These are phyloP conservation scores for Leptestheria dahalacensis DNA, from an alignment of 1,140 invertebrate genomes.

Conservation along the genomic window DNA sequence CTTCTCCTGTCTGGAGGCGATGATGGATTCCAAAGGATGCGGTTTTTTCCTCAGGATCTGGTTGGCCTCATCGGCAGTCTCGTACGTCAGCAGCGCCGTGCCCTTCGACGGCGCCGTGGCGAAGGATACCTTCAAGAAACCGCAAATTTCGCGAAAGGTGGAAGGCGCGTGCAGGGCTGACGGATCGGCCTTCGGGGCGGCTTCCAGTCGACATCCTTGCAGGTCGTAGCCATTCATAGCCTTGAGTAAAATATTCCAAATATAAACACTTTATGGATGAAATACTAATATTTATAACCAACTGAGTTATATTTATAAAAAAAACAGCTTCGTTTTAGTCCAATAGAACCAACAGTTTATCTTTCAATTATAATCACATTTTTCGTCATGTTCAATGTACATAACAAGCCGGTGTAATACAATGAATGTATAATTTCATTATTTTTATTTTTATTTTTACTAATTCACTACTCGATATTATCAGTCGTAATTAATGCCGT, in stretches of 20 bases:
- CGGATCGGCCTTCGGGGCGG: background rate
- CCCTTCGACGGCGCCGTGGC: background rate
- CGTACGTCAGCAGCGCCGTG: background rate
- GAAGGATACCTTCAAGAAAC: background rate
- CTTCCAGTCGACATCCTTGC: background rate
- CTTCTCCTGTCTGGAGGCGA: background rate
- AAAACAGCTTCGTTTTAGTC: no score
- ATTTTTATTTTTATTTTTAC: background rate
- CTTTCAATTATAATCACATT: no score
- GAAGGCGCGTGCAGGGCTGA: background rate
- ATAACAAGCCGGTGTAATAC: no score
- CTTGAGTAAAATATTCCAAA: background rate
- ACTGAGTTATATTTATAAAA: no score
- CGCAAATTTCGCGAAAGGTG: background rate
- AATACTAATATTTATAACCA: no score
- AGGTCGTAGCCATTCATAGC: background rate
- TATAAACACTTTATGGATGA: no score
- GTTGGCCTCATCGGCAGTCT: background rate
- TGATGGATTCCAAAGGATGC: background rate
- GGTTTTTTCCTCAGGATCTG: background rate
- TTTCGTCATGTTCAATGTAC: no score
- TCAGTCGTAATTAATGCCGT: no score
- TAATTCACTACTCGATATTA: background rate
- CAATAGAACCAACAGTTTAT: no score
- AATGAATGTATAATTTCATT: no score